Evolutionary conservation across 2,888 invertebrate species (phyloP).

Genomic region (Drosophila parthenogenetica): DNA sequence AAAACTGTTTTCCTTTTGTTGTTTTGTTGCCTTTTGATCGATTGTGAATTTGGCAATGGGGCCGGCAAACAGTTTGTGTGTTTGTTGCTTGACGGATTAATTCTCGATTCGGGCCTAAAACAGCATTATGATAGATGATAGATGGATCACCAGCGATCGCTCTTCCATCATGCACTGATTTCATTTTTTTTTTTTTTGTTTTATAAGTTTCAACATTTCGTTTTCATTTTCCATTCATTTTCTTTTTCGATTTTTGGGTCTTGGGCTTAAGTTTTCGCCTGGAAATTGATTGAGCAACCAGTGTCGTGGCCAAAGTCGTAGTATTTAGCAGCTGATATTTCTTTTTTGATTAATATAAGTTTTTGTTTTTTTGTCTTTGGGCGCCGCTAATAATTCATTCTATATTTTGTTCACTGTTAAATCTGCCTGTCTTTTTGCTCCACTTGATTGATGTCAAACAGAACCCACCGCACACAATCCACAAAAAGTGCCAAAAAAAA

Average conservation of each 20-base stretch:
- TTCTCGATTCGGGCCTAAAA: slow-evolving; percentile 80
- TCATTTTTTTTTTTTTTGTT: neutral
- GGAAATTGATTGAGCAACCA: slow-evolving; percentile 77
- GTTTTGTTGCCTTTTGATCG: slow-evolving; percentile 56
- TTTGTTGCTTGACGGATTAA: slow-evolving; percentile 82
- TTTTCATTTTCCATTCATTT: slow-evolving; percentile 35
- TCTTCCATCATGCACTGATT: slow-evolving; percentile 59
- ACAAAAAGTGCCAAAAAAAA: slow-evolving; percentile 37
- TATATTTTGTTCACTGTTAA: neutral
- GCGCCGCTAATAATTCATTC: slow-evolving; percentile 49
- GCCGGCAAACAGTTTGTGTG: slow-evolving; percentile 23
- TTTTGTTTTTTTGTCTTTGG: neutral
- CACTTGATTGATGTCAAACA: slow-evolving; percentile 67
- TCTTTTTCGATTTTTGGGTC: neutral
- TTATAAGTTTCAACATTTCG: slow-evolving; percentile 8
- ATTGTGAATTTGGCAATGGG: slow-evolving; percentile 78
- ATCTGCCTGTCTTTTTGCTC: slow-evolving; percentile 34
- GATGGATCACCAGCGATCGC: slow-evolving; percentile 71
- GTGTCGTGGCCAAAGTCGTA: slow-evolving; percentile 46
- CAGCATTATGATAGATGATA: slow-evolving; percentile 79
- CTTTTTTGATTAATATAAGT: slow-evolving; percentile 40
- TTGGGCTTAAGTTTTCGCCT: slow-evolving; percentile 72
- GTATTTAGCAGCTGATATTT: slow-evolving; percentile 60
- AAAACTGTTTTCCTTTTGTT: slow-evolving; percentile 3
- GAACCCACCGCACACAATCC: slow-evolving; percentile 6